Conservation (phyloP, 1,140 invertebrate species). For the Latrodectus geometricus region DNA sequence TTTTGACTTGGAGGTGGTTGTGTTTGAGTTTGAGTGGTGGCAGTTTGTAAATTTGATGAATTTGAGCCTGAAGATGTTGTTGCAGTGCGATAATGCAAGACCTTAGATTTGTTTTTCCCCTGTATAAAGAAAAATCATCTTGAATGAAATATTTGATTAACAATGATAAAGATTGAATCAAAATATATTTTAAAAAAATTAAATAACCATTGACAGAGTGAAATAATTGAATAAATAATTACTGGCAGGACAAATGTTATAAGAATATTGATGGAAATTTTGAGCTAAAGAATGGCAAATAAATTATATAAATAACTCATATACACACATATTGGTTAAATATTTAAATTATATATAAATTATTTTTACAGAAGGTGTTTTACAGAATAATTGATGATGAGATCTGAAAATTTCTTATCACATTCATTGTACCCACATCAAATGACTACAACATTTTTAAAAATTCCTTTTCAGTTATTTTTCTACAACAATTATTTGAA, state of each 20-base stretch:
- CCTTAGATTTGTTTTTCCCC: constrained; percentile 69
- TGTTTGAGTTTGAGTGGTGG: constrained; percentile 59
- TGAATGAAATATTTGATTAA: not conserved
- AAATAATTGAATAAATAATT: not conserved
- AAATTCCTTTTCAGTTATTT: too few species aligned
- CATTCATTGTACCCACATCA: too few species aligned
- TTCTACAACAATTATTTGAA: too few species aligned
- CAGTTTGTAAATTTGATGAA: constrained; percentile 62
- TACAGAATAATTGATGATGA: too few species aligned
- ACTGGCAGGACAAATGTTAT: not conserved
- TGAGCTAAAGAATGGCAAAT: not conserved
- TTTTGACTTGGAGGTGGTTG: constrained; percentile 71
- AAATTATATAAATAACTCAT: too few species aligned
- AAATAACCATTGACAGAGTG: not conserved
- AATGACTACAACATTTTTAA: too few species aligned
- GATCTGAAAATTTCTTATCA: too few species aligned
- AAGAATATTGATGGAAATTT: not conserved
- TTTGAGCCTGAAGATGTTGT: constrained; percentile 71
- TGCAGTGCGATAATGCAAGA: constrained; percentile 71
- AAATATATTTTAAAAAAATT: not conserved
- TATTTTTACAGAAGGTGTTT: too few species aligned
- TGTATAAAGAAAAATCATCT: constrained; percentile 19
- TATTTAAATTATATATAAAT: too few species aligned
- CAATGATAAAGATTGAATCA: too few species aligned
- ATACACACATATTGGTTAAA: too few species aligned